Percentiles rank a stretch among this genome's conserved stretches.
These are phyloP conservation scores for Aethina tumida DNA, from an alignment of 1,140 invertebrate genomes.

Conservation along the genomic window DNA sequence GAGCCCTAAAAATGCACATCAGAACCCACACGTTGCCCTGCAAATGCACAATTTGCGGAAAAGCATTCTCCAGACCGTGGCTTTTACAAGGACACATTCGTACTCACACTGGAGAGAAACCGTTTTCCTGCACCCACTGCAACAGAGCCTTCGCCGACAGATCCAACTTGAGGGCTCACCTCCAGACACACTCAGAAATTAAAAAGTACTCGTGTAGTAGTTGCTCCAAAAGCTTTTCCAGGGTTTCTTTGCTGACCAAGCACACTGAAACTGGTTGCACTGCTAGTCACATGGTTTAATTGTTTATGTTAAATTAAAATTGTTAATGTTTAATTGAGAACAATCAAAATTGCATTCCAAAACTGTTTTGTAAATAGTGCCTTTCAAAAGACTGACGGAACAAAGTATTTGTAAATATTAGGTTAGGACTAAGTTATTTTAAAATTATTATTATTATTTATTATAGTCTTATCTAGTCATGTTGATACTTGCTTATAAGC, in stretches of 20 bases:
- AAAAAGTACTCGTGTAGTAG: constrained; percentile 92
- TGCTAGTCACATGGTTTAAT: too few relatives aligned
- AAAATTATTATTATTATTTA: too few relatives aligned
- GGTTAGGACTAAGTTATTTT: too few relatives aligned
- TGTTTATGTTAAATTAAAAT: too few relatives aligned
- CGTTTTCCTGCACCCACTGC: constrained; percentile 91
- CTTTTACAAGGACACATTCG: constrained; percentile 89
- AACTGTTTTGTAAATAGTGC: too few relatives aligned
- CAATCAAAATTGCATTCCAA: too few relatives aligned
- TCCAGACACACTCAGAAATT: constrained; percentile 95
- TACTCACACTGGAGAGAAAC: constrained; percentile 94
- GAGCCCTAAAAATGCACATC: constrained; percentile 98
- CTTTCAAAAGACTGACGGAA: too few relatives aligned
- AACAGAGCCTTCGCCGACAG: constrained; percentile 92
- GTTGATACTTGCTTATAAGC: too few relatives aligned
- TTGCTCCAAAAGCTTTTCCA: constrained; percentile 94
- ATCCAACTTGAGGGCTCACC: constrained; percentile 90
- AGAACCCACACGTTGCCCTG: constrained; percentile 95
- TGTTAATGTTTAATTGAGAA: too few relatives aligned
- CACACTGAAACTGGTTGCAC: constrained; percentile 85
- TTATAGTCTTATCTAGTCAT: too few relatives aligned
- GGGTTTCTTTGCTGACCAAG: constrained; percentile 91
- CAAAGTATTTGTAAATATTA: too few relatives aligned
- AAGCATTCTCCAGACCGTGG: constrained; percentile 95
- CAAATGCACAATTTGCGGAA: constrained; percentile 93